These are phyloP conservation scores for Plumapathes pennacea DNA, from an alignment of 92 coral and sea anemone genomes.

Conservation along the genomic window DNA sequence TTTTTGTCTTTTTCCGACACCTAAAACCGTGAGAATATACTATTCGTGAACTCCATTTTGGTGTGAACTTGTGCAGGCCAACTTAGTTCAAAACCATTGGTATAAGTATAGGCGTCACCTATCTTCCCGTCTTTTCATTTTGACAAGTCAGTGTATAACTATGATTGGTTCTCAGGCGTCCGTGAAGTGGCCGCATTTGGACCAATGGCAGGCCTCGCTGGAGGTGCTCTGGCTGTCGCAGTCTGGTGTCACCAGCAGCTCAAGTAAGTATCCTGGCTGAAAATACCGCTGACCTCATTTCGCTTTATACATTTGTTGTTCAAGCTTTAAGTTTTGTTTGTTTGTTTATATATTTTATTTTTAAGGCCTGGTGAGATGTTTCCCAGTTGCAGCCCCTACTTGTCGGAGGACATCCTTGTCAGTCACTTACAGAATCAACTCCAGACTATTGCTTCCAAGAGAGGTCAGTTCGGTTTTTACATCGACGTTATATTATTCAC, in stretches of 20 bases:
- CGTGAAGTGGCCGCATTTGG: slow-evolving; percentile 59
- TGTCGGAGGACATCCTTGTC: slow-evolving; percentile 45
- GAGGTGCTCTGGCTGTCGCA: slow-evolving; percentile 48
- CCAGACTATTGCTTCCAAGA: slow-evolving; percentile 4
- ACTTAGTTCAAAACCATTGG: too few relatives aligned
- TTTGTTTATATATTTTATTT: not conserved
- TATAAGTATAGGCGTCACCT: too few relatives aligned
- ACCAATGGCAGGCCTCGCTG: slow-evolving; percentile 61
- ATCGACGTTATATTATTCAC: too few relatives aligned
- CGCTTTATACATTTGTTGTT: not conserved
- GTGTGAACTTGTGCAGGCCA: too few relatives aligned
- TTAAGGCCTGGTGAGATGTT: slow-evolving; percentile 29
- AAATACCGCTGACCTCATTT: not conserved
- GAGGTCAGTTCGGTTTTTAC: slow-evolving; percentile 4
- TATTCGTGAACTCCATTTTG: too few relatives aligned
- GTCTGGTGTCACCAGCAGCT: slow-evolving; percentile 59
- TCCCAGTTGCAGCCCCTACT: slow-evolving; percentile 38
- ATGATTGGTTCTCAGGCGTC: slow-evolving; percentile 12
- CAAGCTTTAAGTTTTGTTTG: not conserved
- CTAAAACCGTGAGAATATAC: too few relatives aligned
- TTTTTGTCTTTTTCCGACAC: too few relatives aligned
- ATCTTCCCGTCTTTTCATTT: not conserved
- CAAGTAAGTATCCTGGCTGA: slow-evolving; percentile 6
- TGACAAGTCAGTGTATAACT: not conserved
- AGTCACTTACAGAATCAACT: slow-evolving; percentile 25